These are phyloP conservation scores for Leucania comma DNA, from an alignment of 2,888 invertebrate species.

Conservation along the genomic window DNA sequence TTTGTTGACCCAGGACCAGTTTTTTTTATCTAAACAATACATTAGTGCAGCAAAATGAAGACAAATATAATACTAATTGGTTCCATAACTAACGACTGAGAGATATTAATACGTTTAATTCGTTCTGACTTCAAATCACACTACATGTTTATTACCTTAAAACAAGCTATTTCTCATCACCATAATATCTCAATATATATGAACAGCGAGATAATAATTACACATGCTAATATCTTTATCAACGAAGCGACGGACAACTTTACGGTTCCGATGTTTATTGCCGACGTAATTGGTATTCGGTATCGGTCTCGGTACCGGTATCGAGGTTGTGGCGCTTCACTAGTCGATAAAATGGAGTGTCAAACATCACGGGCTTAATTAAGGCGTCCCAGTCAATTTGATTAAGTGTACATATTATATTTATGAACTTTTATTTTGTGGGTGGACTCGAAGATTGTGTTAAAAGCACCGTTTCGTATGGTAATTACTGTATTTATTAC, in stretches of 20 bases:
- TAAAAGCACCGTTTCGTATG: conserved; percentile 41
- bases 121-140: background rate
- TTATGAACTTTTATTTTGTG: conserved; percentile 41
- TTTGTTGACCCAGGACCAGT: background rate
- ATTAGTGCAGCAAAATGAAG: background rate
- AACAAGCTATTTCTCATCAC: conserved; percentile 37
- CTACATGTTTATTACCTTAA: conserved; percentile 25
- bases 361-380: conserved; percentile 62
- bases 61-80: background rate
- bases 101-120: conserved; percentile 15
- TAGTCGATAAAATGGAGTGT: conserved; percentile 62
- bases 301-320: conserved; percentile 43
- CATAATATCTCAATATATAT: conserved; percentile 55
- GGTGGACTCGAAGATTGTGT: conserved; percentile 43
- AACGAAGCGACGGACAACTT: conserved; percentile 44
- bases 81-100: background rate
- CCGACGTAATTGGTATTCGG: conserved; percentile 55
- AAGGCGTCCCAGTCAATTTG: conserved; percentile 56
- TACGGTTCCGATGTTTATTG: conserved; percentile 55
- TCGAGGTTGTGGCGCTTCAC: conserved; percentile 56
- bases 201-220: conserved; percentile 58
- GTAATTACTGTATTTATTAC: conserved; percentile 45
- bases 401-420: conserved; percentile 52
- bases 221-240: conserved; percentile 65
- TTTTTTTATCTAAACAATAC: background rate